Evolutionary conservation across 2,113 vertebrate genomes (phyloP).

Genomic region (Rousettus leschenaultii): DNA sequence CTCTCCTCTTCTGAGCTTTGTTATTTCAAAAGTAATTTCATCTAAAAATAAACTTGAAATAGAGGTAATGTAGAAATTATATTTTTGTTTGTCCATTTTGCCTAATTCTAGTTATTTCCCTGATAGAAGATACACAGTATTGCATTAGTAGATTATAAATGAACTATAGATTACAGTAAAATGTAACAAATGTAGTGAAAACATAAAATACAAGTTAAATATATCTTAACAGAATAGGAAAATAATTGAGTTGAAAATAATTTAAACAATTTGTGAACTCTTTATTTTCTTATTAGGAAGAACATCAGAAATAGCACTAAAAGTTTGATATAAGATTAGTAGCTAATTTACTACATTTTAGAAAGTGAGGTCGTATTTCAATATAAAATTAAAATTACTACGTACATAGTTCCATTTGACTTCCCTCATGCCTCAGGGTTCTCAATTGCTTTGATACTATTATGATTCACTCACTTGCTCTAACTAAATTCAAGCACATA

Average conservation of each 20-base stretch:
- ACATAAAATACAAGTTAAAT: background rate
- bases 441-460: background rate
- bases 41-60: conserved; percentile 47
- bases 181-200: background rate
- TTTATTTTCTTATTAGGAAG: background rate
- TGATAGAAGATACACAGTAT: background rate
- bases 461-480: background rate
- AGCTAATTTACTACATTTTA: conserved; percentile 3
- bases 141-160: conserved; percentile 12
- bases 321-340: background rate
- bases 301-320: background rate
- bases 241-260: background rate
- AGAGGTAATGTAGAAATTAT: conserved; percentile 49
- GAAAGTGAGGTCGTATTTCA: background rate
- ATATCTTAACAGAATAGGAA: conserved; percentile 14
- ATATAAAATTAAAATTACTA: conserved; percentile 13
- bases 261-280: background rate
- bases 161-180: background rate
- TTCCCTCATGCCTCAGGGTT: background rate
- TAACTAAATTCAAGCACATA: background rate
- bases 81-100: conserved; percentile 39
- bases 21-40: conserved; percentile 66
- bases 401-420: background rate
- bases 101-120: conserved; percentile 30
- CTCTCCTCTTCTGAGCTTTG: background rate